These are phyloP conservation scores for Limulus polyphemus DNA, from an alignment of 2,888 invertebrate species.

Conservation along the genomic window DNA sequence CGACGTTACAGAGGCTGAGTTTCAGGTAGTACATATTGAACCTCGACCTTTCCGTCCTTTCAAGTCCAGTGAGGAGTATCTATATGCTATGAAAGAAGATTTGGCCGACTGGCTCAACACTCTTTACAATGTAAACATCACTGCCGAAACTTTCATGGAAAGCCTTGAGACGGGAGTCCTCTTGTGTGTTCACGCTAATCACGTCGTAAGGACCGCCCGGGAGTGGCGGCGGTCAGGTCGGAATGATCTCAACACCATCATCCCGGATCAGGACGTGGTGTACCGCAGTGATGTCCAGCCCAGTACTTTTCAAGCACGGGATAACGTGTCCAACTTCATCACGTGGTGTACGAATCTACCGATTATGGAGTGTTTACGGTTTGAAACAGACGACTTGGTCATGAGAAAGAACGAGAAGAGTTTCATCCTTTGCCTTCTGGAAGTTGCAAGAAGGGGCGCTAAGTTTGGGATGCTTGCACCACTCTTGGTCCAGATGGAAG, in stretches of 20 bases:
- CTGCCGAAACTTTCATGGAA: conserved; percentile 83
- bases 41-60: conserved; percentile 49
- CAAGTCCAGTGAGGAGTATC: conserved; percentile 88
- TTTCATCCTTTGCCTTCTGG: conserved; percentile 82
- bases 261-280: conserved; percentile 51
- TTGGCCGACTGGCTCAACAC: conserved; percentile 90
- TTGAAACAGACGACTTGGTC: conserved; percentile 93
- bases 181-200: conserved; percentile 88
- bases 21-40: conserved; percentile 8
- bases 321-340: conserved; percentile 94
- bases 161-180: conserved; percentile 84
- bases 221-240: conserved; percentile 50
- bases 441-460: conserved; percentile 83
- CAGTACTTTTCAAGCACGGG: conserved; percentile 50
- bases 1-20: not conserved
- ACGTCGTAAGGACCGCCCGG: conserved; percentile 69
- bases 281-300: conserved; percentile 67
- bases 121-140: conserved; percentile 73
- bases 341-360: conserved; percentile 67
- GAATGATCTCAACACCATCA: conserved; percentile 7
- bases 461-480: conserved; percentile 72
- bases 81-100: conserved; percentile 95
- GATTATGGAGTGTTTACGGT: conserved; percentile 80
- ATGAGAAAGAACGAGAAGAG: conserved; percentile 90
- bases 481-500: conserved; percentile 79